Conservation (phyloP, 2,888 invertebrate species). For the Drosophila merina region DNA sequence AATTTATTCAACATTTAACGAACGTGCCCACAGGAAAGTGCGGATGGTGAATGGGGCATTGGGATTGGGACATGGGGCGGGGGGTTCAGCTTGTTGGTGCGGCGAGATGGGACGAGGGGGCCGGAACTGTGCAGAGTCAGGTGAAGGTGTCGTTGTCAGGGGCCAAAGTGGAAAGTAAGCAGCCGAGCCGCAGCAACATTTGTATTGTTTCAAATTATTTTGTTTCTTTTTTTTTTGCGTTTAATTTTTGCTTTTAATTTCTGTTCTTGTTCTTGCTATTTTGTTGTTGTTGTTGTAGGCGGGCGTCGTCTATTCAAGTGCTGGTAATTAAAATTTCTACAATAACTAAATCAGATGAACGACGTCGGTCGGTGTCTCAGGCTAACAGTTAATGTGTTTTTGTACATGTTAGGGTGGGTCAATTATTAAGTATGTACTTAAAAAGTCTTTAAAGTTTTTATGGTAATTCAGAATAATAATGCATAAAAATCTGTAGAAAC, state of each 20-base stretch:
- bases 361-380: constrained; percentile 29
- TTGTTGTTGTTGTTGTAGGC: constrained; percentile 12
- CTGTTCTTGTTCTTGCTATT: constrained; percentile 13
- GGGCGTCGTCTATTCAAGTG: constrained; percentile 55
- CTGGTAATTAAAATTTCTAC: constrained; percentile 74
- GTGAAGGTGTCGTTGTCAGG: constrained; percentile 66
- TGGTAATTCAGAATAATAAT: constrained; percentile 3
- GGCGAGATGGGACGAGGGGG: constrained; percentile 4
- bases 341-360: constrained; percentile 72
- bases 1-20: constrained; percentile 77
- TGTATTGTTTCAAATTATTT: constrained; percentile 70
- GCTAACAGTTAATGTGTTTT: constrained; percentile 12
- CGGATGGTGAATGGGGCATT: constrained; percentile 8
- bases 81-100: constrained; percentile 2
- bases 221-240: constrained; percentile 1
- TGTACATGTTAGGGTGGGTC: constrained; percentile 11
- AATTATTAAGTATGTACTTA: background rate
- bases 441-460: background rate
- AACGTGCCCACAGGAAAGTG: constrained; percentile 51
- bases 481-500: background rate
- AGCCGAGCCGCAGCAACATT: constrained; percentile 43
- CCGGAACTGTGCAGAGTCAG: constrained; percentile 30
- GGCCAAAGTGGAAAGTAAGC: constrained; percentile 60
- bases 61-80: background rate
- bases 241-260: constrained; percentile 19